phyloP scores from a whole-genome alignment of 1,140 invertebrate genomes.

The Aphaenogaster floridana region DNA sequence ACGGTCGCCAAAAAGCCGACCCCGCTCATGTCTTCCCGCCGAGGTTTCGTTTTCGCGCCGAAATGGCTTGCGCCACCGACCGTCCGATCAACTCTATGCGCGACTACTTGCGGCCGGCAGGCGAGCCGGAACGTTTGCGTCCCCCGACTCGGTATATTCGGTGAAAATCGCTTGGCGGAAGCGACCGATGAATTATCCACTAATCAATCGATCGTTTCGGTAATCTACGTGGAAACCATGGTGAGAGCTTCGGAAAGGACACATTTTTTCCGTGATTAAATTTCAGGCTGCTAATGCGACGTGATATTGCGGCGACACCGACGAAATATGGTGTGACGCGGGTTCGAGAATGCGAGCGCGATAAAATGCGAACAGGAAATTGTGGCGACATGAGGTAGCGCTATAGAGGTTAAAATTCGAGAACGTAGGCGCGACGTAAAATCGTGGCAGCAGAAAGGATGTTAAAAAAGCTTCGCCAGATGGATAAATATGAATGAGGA shows the following conservation, averaged over 20 bases:
- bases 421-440: constrained; percentile 42
- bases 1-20: constrained; percentile 89
- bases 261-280: constrained; percentile 16
- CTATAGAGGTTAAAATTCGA: constrained; percentile 8
- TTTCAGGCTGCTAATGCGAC: not conserved
- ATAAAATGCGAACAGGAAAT: constrained; percentile 29
- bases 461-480: not conserved
- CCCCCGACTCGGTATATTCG: not conserved
- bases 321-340: not conserved
- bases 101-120: not conserved
- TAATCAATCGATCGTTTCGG: constrained; percentile 10
- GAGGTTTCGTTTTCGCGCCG: constrained; percentile 59
- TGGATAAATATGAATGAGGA: not conserved
- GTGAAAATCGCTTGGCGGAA: not conserved
- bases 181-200: not conserved
- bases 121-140: not conserved
- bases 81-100: not conserved
- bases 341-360: constrained; percentile 16
- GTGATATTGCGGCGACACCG: not conserved
- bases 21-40: constrained; percentile 87
- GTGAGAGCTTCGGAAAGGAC: constrained; percentile 24
- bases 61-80: not conserved
- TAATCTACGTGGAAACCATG: constrained; percentile 20
- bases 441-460: not conserved
- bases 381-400: not conserved